phyloP scores from a whole-genome alignment of 2,797 vertebrate genomes.

The Microctenopoma stevenorrisi region DNA sequence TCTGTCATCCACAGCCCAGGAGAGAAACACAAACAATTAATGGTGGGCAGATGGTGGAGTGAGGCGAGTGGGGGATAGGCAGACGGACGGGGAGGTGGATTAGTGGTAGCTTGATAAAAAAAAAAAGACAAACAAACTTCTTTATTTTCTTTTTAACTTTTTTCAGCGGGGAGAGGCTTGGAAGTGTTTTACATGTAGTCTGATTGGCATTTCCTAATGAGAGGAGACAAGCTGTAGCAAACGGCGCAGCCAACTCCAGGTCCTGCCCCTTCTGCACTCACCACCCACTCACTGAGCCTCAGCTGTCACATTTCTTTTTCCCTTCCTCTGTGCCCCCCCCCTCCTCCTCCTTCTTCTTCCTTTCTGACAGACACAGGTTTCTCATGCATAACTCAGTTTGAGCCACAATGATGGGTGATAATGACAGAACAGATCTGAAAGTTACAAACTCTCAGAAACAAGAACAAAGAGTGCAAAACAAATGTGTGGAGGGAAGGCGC shows the following conservation, averaged over 20 bases:
- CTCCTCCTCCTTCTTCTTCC: constrained; percentile 18
- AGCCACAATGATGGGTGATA: constrained; percentile 74
- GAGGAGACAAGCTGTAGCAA: constrained; percentile 77
- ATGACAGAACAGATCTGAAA: constrained; percentile 71
- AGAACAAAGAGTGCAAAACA: constrained; percentile 69
- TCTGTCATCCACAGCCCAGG: constrained; percentile 66
- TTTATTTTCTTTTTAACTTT: constrained; percentile 61
- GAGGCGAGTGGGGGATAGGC: constrained; percentile 47
- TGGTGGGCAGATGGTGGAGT: constrained; percentile 79
- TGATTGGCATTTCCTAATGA: constrained; percentile 83
- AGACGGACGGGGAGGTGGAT: constrained; percentile 70
- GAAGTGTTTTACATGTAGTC: constrained; percentile 70
- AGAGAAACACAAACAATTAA: constrained; percentile 78
- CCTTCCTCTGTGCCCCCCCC: constrained; percentile 46
- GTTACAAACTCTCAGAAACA: constrained; percentile 66
- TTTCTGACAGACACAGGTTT: constrained; percentile 63
- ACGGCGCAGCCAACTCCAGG: constrained; percentile 76
- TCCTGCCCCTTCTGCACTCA: constrained; percentile 78
- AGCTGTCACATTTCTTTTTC: constrained; percentile 77
- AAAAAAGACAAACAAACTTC: constrained; percentile 51
- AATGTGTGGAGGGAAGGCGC: constrained; percentile 49
- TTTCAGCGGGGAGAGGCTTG: constrained; percentile 53
- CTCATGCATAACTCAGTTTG: constrained; percentile 65
- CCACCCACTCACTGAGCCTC: constrained; percentile 79
- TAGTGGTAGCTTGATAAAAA: constrained; percentile 63